Conservation (phyloP, 2,888 invertebrate genomes). For the Prionchulus punctatus region DNA sequence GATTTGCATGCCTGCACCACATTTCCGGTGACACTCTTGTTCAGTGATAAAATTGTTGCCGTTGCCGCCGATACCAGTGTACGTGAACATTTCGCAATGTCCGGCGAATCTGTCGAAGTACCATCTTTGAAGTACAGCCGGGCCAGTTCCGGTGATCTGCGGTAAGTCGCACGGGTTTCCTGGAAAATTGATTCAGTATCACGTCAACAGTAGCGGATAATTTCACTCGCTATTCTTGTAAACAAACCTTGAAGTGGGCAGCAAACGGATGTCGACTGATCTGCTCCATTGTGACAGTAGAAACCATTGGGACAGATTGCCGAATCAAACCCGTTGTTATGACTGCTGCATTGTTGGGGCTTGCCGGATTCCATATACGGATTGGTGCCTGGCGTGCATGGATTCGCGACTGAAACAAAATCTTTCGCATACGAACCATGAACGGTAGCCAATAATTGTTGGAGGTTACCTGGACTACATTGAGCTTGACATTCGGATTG, state of each 20-base stretch:
- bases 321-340: too few relatives aligned
- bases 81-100: constrained; percentile 9
- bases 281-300: constrained; percentile 8
- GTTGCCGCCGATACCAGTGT: constrained; percentile 12
- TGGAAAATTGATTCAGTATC: too few relatives aligned
- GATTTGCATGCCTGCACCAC: too few relatives aligned
- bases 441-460: too few relatives aligned
- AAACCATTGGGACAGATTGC: constrained; percentile 6
- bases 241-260: constrained; percentile 7
- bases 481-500: constrained; percentile 24
- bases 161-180: constrained; percentile 26
- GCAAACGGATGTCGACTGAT: constrained; percentile 3
- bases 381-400: neutral
- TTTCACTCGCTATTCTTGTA: neutral
- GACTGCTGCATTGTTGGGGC: neutral
- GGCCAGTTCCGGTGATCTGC: constrained; percentile 23
- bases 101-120: constrained; percentile 2
- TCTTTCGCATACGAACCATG: too few relatives aligned
- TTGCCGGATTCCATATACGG: neutral
- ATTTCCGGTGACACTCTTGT: constrained; percentile 25
- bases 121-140: constrained; percentile 6
- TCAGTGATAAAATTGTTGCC: constrained; percentile 16
- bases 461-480: constrained; percentile 24
- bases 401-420: too few relatives aligned
- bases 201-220: too few relatives aligned